These are phyloP conservation scores for Mus minutoides DNA, from an alignment of 2,797 vertebrate species.

Conservation along the genomic window DNA sequence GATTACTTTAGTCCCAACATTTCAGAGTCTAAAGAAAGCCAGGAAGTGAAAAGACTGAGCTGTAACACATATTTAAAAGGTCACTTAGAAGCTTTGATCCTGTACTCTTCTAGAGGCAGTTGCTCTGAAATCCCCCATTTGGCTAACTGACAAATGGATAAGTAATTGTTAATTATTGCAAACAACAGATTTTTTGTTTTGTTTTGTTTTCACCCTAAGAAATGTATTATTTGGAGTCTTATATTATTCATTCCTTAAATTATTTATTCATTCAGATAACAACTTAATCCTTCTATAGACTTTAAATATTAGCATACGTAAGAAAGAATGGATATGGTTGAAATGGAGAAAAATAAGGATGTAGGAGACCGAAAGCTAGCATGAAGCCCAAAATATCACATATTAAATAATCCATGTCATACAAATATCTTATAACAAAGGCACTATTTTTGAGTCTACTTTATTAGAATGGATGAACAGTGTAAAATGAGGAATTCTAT, in stretches of 20 bases:
- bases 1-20: slow-evolving; percentile 72
- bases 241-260: neutral
- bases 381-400: neutral
- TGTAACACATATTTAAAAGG: slow-evolving; percentile 76
- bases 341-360: neutral
- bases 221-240: neutral
- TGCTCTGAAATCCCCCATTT: slow-evolving; percentile 53
- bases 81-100: slow-evolving; percentile 65
- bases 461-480: neutral
- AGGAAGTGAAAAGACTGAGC: slow-evolving; percentile 36
- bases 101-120: slow-evolving; percentile 56
- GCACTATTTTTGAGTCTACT: neutral
- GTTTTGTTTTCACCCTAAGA: slow-evolving; percentile 3
- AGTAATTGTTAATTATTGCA: neutral
- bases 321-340: neutral
- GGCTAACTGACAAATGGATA: neutral
- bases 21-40: slow-evolving; percentile 66
- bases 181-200: slow-evolving; percentile 33
- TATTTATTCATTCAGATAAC: neutral
- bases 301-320: neutral
- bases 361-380: neutral
- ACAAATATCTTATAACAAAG: neutral
- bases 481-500: neutral
- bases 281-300: neutral
- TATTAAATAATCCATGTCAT: neutral